Evolutionary conservation across 2,888 invertebrate genomes (phyloP).

Genomic region (Trachelus iudaicus): DNA sequence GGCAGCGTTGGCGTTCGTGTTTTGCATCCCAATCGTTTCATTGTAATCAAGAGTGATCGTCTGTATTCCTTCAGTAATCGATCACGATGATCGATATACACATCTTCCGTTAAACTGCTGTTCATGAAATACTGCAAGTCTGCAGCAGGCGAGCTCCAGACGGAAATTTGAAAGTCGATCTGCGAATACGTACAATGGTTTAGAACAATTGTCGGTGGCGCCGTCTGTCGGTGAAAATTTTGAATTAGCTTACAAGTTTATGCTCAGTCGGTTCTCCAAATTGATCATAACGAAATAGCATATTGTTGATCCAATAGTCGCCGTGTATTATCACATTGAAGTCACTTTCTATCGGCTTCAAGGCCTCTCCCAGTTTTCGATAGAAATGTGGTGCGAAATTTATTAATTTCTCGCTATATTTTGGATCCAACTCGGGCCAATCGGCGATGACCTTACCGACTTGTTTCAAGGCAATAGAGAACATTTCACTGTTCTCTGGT

Average conservation of each 20-base stretch:
- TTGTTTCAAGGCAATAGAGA: slow-evolving; percentile 21
- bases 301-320: not conserved
- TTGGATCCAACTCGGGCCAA: slow-evolving; percentile 47
- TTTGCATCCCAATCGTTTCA: slow-evolving; percentile 48
- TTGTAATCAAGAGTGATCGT: slow-evolving; percentile 31
- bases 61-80: slow-evolving; percentile 46
- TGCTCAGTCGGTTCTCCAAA: not conserved
- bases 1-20: slow-evolving; percentile 43
- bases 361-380: slow-evolving; percentile 17
- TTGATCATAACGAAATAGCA: not conserved
- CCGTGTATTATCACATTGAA: not conserved
- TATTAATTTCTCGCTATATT: slow-evolving; percentile 43
- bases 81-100: slow-evolving; percentile 32
- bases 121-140: slow-evolving; percentile 67
- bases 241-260: not conserved
- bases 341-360: not conserved
- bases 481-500: slow-evolving; percentile 32
- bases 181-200: slow-evolving; percentile 26
- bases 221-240: not conserved
- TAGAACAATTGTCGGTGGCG: not conserved
- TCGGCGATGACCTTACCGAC: slow-evolving; percentile 32
- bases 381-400: slow-evolving; percentile 27
- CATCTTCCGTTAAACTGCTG: slow-evolving; percentile 53
- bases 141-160: slow-evolving; percentile 63
- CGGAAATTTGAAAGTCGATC: slow-evolving; percentile 67